A percentile compares a stretch with the other conserved stretches of the same genome.
Conservation (phyloP, 2,888 invertebrate genomes). For the Amphipyra tragopoginis region DNA sequence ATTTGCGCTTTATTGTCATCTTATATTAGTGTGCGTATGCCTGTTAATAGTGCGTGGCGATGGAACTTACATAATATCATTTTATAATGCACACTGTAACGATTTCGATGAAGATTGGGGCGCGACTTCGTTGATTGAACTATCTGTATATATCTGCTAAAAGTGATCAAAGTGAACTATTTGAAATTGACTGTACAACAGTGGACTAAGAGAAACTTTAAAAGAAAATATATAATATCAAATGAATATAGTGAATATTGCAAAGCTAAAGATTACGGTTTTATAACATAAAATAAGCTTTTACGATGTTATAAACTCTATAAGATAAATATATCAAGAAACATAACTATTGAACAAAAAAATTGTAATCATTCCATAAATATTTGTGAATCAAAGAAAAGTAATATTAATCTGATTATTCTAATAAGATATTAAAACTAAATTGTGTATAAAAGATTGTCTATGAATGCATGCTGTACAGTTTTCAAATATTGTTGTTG, state of each 20-base stretch:
- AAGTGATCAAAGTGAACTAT: slow-evolving; percentile 38
- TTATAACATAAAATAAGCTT: background rate
- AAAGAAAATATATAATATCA: slow-evolving; percentile 15
- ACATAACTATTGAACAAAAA: slow-evolving; percentile 19
- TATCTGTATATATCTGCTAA: slow-evolving; percentile 1
- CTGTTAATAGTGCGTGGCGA: too few relatives aligned
- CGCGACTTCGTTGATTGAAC: too few relatives aligned
- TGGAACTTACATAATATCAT: too few relatives aligned
- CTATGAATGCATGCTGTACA: slow-evolving; percentile 45
- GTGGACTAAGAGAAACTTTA: slow-evolving; percentile 12
- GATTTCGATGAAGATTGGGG: too few relatives aligned
- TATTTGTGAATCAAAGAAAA: slow-evolving; percentile 7
- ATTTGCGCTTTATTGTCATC: too few relatives aligned
- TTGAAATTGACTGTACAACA: slow-evolving; percentile 35
- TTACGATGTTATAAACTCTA: slow-evolving; percentile 1
- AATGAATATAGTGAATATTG: background rate
- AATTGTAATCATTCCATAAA: background rate
- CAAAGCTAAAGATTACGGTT: too few relatives aligned
- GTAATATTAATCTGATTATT: slow-evolving; percentile 9
- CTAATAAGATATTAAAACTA: background rate
- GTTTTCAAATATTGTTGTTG: slow-evolving; percentile 41
- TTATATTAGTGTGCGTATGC: too few relatives aligned
- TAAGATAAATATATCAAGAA: slow-evolving; percentile 6
- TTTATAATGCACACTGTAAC: too few relatives aligned
- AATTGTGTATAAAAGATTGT: slow-evolving; percentile 12